Evolutionary conservation across 2,888 invertebrate genomes (phyloP), one percentile per base, ranked within the genome.

Genomic region (Argyra leucocephala): DNA sequence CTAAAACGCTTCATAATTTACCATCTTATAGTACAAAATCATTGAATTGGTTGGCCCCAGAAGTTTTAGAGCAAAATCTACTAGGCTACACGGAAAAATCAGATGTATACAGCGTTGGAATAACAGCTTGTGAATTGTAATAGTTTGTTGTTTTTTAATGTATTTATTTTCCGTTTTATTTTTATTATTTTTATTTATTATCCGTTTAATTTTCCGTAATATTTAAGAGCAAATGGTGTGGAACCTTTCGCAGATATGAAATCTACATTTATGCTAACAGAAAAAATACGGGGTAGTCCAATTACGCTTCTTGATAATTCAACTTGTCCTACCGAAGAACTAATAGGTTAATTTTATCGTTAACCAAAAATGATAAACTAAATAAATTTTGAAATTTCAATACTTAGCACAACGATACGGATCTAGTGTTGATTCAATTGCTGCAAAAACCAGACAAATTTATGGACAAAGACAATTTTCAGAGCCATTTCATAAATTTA

Each of bases 41-140:
- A 69, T 81, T 96, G 6, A 91, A 92, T 79, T 96, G 95, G 93
- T 83, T 94, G 18, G 94, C 95, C 73, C 96, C 96, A 0, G 96
- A 96, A 78, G 81, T 96, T 12, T 80, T 96, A 58, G 90, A 91
- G 79, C 96, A 96, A 83, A 92, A 93, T 79, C 80, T 93, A 57
- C 83, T 85, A 73, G 96, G 96, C 3, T 96, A 95, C 77, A 90
- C 91, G 74, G 89, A 89, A 74, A 90, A 90, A 71, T 91, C 93
- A 0, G 96, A 96, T 78, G 87, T 95, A 18, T 96, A 96, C 76
- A 95, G 95, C 67, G 74, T 95, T 59, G 96, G 96, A 23, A 90
- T 96, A 69, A 84, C 91, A 5, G 85, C 89, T 62, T 95, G 94
- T 77, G 77, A 78, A 69, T 63, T 78, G 67, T 48, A 48, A 31